Evolutionary conservation across 1,140 invertebrate species (phyloP).

Genomic region (Brachionus koreanus): DNA sequence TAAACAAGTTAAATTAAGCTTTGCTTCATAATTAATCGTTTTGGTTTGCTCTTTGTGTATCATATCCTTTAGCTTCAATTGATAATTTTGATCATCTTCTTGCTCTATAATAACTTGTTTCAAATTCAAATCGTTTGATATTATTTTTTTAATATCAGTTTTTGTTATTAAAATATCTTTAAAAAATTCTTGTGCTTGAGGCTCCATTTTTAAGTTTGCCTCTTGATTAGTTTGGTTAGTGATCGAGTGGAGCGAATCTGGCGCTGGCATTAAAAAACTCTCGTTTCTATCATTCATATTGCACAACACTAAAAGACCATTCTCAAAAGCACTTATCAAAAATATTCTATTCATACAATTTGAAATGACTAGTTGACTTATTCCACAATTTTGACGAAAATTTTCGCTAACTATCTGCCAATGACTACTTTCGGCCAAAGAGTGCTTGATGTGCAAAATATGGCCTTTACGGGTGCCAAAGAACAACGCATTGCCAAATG

Average conservation of each 20-base stretch:
- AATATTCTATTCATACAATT: background rate
- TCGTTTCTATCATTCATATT: background rate
- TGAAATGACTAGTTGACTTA: background rate
- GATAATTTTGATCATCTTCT: conserved; percentile 41
- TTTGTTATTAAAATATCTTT: conserved; percentile 38
- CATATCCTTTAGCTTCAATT: conserved; percentile 25
- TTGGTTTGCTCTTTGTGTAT: conserved; percentile 37
- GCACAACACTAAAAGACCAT: conserved; percentile 23
- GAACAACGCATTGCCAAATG: background rate
- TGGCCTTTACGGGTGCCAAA: background rate
- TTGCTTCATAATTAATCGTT: conserved; percentile 37
- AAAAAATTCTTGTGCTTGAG: background rate
- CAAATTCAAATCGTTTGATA: conserved; percentile 23
- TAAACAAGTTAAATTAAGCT: conserved; percentile 39
- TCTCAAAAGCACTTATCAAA: background rate
- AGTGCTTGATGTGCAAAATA: background rate
- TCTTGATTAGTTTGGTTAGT: background rate
- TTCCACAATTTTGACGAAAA: background rate
- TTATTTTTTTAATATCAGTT: conserved; percentile 30
- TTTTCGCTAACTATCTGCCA: background rate
- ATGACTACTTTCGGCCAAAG: background rate
- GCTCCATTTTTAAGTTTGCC: background rate
- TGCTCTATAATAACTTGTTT: conserved; percentile 16
- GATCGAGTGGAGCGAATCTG: background rate
- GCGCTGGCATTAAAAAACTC: conserved; percentile 6